phyloP scores from a whole-genome alignment of 2,113 vertebrate species.

The Emydura subglobosa region DNA sequence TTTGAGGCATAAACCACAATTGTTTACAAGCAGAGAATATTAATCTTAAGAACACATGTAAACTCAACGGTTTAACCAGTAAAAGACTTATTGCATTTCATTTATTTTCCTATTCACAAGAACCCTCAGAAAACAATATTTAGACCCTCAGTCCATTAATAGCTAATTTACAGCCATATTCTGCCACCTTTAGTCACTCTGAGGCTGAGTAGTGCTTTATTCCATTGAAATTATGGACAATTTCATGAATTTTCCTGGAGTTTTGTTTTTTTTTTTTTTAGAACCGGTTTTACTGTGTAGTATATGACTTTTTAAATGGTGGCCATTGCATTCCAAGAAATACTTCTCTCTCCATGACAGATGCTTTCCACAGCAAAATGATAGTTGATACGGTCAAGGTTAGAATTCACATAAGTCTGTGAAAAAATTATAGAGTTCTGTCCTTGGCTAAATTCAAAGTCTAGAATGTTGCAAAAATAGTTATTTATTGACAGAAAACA shows the following conservation, averaged over 20 bases:
- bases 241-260: not conserved
- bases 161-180: not conserved
- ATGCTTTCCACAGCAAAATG: not conserved
- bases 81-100: not conserved
- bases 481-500: not conserved
- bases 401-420: not conserved
- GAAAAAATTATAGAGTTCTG: not conserved
- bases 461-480: slow-evolving; percentile 10
- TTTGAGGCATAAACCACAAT: not conserved
- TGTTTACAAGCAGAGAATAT: not conserved
- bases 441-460: slow-evolving; percentile 27
- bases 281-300: not conserved
- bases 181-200: not conserved
- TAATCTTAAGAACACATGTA: not conserved
- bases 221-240: not conserved
- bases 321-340: not conserved
- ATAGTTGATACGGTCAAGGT: not conserved
- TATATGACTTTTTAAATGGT: not conserved
- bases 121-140: not conserved
- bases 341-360: not conserved
- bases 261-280: not conserved
- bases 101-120: not conserved
- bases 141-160: not conserved
- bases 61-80: not conserved
- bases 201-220: not conserved